Base-by-base conservation (phyloP, 2,888 invertebrate genomes). In the Monochamus alternatus region DNA sequence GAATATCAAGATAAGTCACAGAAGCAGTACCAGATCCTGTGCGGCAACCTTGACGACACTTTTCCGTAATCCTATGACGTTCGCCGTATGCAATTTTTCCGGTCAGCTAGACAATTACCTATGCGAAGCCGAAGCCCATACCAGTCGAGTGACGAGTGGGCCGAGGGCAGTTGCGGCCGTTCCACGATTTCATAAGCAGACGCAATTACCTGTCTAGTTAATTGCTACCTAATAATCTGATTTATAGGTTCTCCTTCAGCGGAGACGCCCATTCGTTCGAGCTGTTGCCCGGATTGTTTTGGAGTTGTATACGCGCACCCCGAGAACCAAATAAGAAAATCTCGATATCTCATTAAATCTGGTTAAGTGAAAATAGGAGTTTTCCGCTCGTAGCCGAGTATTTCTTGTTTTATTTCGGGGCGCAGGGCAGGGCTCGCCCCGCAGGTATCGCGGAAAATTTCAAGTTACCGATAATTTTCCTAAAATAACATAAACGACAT, bases 291-390 rank as follows among this genome's bases (percentile, higher is more conserved):
- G 73, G 65, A 66, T 66, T 73, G 65, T 66, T 62, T 66, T 52
- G 65, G 65, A 59, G 63, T 66, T 72, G 31, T 75, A n/a, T 31
- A 67, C 59, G 68, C 68, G 58, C 64, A 38, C 65, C 65, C 52
- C 51, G 51, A 66, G 65, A 66, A 67, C 60, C 63, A 51, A 68
- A 67, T 66, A 71, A 52, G 77, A 77, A 72, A 77, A 75, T 75
- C 73, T 68, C 75, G 67, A 77, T 77, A 77, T 71, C 78, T 80
- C 80, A 80, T 80, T 78, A 80, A 80, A 76, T 78, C 76, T 74
- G 71, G 69, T 67, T 71, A 75, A 73, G 72, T 74, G 72, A 75
- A 75, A 75, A 74, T 77, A 64, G 47, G 73, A 77, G 69, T 72
- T 75, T 71, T 62, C 66, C 65, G 60, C 73, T 51, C 70, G 60